These are phyloP conservation scores for Spongilla lacustris DNA, from an alignment of 37 sponge, comb jelly and placozoan species.

Conservation along the genomic window DNA sequence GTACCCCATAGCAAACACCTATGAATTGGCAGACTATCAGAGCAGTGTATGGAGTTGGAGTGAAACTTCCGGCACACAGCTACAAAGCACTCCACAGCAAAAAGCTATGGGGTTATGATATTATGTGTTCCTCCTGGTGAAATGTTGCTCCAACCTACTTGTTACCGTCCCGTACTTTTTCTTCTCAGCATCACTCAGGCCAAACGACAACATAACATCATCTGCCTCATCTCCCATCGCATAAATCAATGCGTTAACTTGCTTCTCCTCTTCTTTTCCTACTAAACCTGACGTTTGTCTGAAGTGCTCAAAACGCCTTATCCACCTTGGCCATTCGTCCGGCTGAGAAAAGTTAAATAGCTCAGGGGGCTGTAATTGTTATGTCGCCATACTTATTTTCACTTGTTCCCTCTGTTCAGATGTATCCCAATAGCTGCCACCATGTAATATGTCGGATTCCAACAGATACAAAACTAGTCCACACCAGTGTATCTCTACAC, in stretches of 20 bases:
- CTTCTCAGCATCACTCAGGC: not conserved
- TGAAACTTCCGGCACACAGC: too few species aligned
- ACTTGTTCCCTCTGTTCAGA: not conserved
- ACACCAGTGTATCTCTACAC: too few species aligned
- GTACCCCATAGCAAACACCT: too few species aligned
- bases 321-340: conserved; percentile 29
- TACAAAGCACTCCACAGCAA: too few species aligned
- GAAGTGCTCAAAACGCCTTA: conserved; percentile 24
- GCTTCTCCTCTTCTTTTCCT: conserved; percentile 16
- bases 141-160: not conserved
- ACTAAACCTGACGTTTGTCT: conserved; percentile 3
- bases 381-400: not conserved
- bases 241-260: conserved; percentile 33
- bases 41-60: too few species aligned
- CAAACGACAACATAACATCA: not conserved
- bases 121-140: too few species aligned
- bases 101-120: too few species aligned
- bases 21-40: too few species aligned
- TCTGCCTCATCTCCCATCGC: conserved; percentile 44
- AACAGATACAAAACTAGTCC: too few species aligned
- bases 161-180: not conserved
- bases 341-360: conserved; percentile 10
- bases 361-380: conserved; percentile 1
- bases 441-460: too few species aligned
- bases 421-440: too few species aligned